These are phyloP conservation scores for Clarias platycephalus DNA, from an alignment of 2,797 vertebrate genomes.

Conservation along the genomic window DNA sequence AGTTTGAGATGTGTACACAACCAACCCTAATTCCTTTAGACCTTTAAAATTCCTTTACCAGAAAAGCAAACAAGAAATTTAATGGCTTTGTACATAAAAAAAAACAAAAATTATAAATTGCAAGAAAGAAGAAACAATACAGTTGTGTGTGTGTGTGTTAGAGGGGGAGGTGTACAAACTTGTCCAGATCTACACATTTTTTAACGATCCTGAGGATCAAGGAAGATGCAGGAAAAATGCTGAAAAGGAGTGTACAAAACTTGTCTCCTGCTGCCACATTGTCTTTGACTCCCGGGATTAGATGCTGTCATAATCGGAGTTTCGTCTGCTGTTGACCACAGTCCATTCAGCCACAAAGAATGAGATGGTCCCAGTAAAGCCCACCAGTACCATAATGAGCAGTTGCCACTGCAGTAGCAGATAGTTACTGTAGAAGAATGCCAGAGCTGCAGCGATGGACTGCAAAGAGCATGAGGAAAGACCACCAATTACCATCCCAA, in stretches of 20 bases:
- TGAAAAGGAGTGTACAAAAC: neutral
- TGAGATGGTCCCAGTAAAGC: constrained; percentile 84
- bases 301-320: constrained; percentile 86
- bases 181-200: neutral
- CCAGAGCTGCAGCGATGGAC: constrained; percentile 92
- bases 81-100: neutral
- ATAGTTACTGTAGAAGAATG: constrained; percentile 98
- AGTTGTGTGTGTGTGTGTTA: neutral
- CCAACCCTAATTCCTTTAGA: neutral
- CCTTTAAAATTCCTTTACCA: neutral
- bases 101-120: neutral
- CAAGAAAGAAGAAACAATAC: neutral
- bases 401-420: constrained; percentile 95
- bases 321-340: constrained; percentile 66
- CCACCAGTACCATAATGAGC: constrained; percentile 86
- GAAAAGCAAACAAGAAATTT: neutral
- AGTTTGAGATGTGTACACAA: neutral
- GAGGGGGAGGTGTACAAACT: neutral
- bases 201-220: neutral
- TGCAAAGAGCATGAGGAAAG: constrained; percentile 56
- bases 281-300: constrained; percentile 62
- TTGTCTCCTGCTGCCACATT: neutral
- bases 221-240: neutral
- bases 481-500: neutral
- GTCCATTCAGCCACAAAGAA: constrained; percentile 87